These are phyloP conservation scores for Mastomys coucha DNA, from an alignment of 2,113 vertebrate genomes.

Conservation along the genomic window DNA sequence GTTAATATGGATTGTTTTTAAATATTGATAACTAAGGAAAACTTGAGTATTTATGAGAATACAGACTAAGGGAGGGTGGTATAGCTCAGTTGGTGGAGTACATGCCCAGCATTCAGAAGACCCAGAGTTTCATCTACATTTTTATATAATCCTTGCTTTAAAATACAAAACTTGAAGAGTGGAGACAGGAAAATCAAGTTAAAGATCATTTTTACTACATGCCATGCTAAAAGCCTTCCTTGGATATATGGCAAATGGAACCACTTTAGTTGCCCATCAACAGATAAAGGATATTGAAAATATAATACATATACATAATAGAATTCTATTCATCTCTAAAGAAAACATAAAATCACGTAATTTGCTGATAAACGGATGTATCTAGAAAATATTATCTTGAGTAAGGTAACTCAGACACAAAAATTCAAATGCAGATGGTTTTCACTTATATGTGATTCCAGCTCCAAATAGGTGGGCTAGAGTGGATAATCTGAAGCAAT, in stretches of 20 bases:
- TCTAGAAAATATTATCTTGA: neutral
- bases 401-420: neutral
- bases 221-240: neutral
- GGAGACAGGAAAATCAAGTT: neutral
- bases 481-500: neutral
- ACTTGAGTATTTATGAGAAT: neutral
- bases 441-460: neutral
- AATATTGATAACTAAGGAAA: neutral
- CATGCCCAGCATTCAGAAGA: neutral
- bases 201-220: neutral
- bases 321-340: neutral
- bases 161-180: no score
- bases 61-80: neutral
- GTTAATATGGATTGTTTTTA: neutral
- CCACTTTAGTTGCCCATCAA: neutral
- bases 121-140: neutral
- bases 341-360: neutral
- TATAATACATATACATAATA: no score
- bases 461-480: neutral
- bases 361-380: neutral
- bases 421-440: neutral
- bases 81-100: neutral
- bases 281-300: neutral
- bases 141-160: neutral
- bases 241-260: neutral